A percentile compares a stretch with the other conserved stretches of the same genome.
These are phyloP conservation scores for Peribatodes rhomboidaria DNA, from an alignment of 2,888 invertebrate species.

Conservation along the genomic window DNA sequence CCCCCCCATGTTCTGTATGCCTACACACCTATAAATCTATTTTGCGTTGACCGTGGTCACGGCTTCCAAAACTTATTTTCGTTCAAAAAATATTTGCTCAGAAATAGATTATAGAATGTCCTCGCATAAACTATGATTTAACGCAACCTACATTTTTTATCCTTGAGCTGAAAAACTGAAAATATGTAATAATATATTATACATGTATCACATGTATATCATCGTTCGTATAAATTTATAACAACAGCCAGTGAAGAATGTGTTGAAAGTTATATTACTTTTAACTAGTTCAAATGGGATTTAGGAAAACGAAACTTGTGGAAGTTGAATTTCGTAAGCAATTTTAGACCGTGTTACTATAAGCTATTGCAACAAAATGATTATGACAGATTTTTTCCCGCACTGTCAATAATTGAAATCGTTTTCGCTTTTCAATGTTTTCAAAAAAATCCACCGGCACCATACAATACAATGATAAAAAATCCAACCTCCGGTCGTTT, in stretches of 20 bases:
- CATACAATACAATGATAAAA: too few species aligned
- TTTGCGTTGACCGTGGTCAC: constrained; percentile 5
- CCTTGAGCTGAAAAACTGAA: constrained; percentile 19
- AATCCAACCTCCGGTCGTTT: too few species aligned
- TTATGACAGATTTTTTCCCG: too few species aligned
- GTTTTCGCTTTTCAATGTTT: too few species aligned
- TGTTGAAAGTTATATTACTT: constrained; percentile 2
- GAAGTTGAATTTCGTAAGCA: too few species aligned
- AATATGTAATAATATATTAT: background rate
- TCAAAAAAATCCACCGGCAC: too few species aligned
- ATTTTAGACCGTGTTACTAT: too few species aligned
- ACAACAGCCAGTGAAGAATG: background rate
- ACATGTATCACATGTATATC: too few species aligned
- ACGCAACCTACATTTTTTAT: constrained; percentile 20
- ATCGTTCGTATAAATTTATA: constrained; percentile 8
- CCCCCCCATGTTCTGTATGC: background rate
- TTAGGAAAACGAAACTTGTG: background rate
- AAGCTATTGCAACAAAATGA: too few species aligned
- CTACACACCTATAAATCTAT: background rate
- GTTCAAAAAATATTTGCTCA: constrained; percentile 1
- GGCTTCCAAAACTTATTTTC: constrained; percentile 5
- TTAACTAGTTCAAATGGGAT: background rate
- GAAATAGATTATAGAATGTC: constrained; percentile 22
- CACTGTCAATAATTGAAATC: too few species aligned
- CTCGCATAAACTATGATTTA: constrained; percentile 21